Conservation (phyloP, 2,113 vertebrate genomes). For the Mormyrus lacerda region DNA sequence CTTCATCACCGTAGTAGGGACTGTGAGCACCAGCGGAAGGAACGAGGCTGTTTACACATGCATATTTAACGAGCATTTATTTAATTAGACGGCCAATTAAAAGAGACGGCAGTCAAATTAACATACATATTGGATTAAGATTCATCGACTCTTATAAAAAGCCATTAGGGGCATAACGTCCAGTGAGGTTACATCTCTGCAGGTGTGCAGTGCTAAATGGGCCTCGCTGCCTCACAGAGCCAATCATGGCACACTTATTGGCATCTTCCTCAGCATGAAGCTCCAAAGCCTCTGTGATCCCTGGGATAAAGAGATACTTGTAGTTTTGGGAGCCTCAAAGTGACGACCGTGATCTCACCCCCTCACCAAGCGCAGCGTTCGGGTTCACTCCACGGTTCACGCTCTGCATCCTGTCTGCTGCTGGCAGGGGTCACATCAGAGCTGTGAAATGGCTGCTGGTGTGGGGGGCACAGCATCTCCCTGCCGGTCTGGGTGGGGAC, state of each 20-base stretch:
- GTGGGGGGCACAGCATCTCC: neutral
- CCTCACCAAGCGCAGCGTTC: neutral
- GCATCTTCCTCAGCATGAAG: neutral
- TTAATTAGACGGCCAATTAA: constrained; percentile 27
- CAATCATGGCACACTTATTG: neutral
- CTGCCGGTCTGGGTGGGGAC: neutral
- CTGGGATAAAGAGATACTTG: constrained; percentile 2
- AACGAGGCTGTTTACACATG: constrained; percentile 4
- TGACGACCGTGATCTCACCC: neutral
- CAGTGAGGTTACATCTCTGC: neutral
- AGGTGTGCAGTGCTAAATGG: neutral
- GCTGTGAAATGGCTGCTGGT: neutral
- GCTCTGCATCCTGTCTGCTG: neutral
- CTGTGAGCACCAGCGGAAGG: neutral
- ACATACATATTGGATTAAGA: constrained; percentile 35
- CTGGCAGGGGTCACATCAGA: neutral
- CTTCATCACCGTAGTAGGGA: neutral
- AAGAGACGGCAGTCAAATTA: constrained; percentile 22
- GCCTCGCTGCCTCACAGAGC: neutral
- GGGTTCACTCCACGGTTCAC: neutral
- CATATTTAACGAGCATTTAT: constrained; percentile 30
- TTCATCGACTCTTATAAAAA: constrained; percentile 21
- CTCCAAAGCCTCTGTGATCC: constrained; percentile 5
- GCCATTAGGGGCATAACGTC: constrained; percentile 13
- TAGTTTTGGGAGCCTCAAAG: neutral